Evolutionary conservation across 2,888 invertebrate species (phyloP).

Genomic region (Drosophila birchii): DNA sequence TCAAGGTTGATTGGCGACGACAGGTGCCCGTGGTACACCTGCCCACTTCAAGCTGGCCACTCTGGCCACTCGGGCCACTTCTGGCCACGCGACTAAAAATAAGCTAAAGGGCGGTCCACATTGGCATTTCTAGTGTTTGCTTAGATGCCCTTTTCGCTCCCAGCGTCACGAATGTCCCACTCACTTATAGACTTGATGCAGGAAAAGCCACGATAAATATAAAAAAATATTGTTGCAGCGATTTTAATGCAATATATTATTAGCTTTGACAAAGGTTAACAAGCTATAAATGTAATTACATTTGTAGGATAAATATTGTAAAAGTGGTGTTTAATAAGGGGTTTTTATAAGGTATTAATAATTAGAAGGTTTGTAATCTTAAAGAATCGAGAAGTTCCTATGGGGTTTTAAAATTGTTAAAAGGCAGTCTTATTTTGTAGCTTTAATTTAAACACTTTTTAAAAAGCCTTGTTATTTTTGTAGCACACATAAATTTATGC

Average conservation of each 20-base stretch:
- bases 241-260: constrained; percentile 15
- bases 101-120: constrained; percentile 43
- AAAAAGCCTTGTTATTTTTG: no score
- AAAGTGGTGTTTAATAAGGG: not conserved
- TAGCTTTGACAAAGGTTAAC: constrained; percentile 3
- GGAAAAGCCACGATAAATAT: constrained; percentile 12
- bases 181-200: constrained; percentile 15
- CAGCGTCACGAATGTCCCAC: constrained; percentile 22
- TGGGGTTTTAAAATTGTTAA: no score
- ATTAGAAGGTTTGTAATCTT: not conserved
- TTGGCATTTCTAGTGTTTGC: constrained; percentile 42
- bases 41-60: constrained; percentile 49
- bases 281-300: not conserved
- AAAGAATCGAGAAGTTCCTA: no score
- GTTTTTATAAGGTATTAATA: not conserved
- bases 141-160: constrained; percentile 46
- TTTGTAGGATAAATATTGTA: not conserved
- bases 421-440: no score
- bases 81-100: constrained; percentile 51
- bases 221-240: constrained; percentile 2
- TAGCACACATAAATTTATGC: no score
- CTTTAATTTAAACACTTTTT: no score
- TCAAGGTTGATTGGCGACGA: constrained; percentile 61
- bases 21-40: constrained; percentile 57
- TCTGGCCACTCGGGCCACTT: constrained; percentile 42